A percentile compares a stretch with the other conserved stretches of the same genome.
Conservation (phyloP, 2,113 vertebrate species). For the Hemicordylus capensis region DNA sequence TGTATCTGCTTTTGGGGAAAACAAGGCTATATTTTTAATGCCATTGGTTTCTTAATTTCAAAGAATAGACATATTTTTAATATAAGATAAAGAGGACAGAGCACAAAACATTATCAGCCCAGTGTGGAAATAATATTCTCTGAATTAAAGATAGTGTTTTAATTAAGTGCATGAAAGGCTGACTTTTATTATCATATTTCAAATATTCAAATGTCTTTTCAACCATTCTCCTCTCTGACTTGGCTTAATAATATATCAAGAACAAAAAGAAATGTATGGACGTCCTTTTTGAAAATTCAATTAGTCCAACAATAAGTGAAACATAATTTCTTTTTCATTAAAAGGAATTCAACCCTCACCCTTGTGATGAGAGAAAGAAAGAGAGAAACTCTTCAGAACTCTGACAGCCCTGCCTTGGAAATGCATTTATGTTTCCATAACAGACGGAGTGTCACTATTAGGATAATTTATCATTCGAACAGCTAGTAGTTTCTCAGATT, state of each 20-base stretch:
- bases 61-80: constrained; percentile 62
- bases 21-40: constrained; percentile 39
- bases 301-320: constrained; percentile 79
- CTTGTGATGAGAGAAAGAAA: constrained; percentile 57
- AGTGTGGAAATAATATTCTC: constrained; percentile 69
- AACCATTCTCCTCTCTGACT: constrained; percentile 72
- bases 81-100: constrained; percentile 70
- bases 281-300: constrained; percentile 78
- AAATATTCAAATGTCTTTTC: constrained; percentile 69
- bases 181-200: constrained; percentile 74
- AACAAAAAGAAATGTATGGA: constrained; percentile 70
- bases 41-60: constrained; percentile 59
- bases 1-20: constrained; percentile 1
- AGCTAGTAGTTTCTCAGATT: constrained; percentile 42
- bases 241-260: constrained; percentile 75
- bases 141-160: constrained; percentile 75
- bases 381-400: constrained; percentile 31
- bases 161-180: constrained; percentile 80
- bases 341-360: constrained; percentile 66
- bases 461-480: constrained; percentile 56
- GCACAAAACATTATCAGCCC: constrained; percentile 66
- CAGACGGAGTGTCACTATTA: constrained; percentile 50
- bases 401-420: constrained; percentile 55
- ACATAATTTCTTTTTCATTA: constrained; percentile 79
- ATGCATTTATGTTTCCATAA: constrained; percentile 40